Evolutionary conservation across 2,888 invertebrate genomes (phyloP), one percentile per base, ranked within the genome.

Genomic region (Eupeodes latifasciatus): DNA sequence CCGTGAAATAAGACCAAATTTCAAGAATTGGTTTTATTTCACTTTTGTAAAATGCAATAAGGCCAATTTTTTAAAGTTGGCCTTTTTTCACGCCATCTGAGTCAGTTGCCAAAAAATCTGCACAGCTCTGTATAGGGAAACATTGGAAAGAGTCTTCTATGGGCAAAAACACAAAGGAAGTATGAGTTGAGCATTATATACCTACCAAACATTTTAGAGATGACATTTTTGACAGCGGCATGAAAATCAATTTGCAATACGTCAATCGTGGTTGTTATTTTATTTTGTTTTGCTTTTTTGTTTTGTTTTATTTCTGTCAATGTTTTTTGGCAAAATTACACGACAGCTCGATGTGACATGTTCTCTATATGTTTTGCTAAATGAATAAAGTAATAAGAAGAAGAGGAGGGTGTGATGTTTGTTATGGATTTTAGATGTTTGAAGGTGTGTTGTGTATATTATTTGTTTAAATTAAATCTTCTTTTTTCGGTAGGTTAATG

Each of bases 161-260:
- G 59, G 61, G 71, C 36, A 67, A 49, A 51, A 12, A 64, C 44
- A 72, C 34, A 75, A 69, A 74, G 53, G 19, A 49, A n/a, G 59
- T 79, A 59, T 55, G 66, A 84, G 67, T 55, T n/a, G 51, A 67
- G 19, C 51, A 67, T 51, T 3, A 69, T 51, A 53, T 69, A 53
- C 69, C 49, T 72, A 83, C 80, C 59, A 78, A 78, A 78, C 72
- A 62, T 81, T 85, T 81, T 85, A 78, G 78, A 82, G 80, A 89
- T 90, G 90, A 89, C 89, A 89, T 88, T 91, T 91, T 91, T 91
- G 92, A 91, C 91, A 91, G 90, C 90, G 90, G 91, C 92, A 91
- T 91, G 91, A 91, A 92, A 92, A 92, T 92, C 91, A 92, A 92
- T 92, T 92, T 92, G 92, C 91, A 91, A 91, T 91, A 91, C 90